These are phyloP conservation scores for Spinus olivaceus DNA, from an alignment of 2,797 vertebrate species.

Conservation along the genomic window DNA sequence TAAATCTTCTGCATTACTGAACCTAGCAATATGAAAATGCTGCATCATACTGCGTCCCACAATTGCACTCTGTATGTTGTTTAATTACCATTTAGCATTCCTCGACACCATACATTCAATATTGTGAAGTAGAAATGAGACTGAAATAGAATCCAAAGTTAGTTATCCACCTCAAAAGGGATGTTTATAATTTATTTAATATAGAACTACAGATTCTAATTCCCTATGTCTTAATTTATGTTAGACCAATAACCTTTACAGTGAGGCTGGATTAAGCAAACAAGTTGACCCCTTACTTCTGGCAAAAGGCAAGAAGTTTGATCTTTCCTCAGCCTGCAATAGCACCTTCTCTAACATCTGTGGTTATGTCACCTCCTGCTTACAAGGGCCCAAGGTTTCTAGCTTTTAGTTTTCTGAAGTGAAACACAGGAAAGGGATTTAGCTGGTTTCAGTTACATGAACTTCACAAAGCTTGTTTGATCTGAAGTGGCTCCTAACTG, in stretches of 20 bases:
- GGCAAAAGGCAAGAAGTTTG: not conserved
- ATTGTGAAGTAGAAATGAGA: not conserved
- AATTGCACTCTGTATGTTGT: not conserved
- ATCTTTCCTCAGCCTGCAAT: not conserved
- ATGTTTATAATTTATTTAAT: not conserved
- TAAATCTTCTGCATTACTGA: not conserved
- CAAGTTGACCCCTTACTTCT: not conserved
- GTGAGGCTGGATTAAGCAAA: not conserved
- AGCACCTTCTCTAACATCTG: not conserved
- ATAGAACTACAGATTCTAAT: not conserved
- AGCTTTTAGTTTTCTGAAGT: not conserved
- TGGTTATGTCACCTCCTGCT: not conserved
- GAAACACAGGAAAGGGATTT: not conserved
- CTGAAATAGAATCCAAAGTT: not conserved
- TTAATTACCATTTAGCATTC: not conserved
- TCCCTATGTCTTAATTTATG: not conserved
- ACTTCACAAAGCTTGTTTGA: not conserved
- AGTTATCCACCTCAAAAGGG: not conserved
- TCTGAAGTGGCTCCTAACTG: not conserved
- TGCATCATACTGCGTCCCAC: not conserved
- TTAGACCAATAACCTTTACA: not conserved
- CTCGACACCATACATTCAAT: not conserved
- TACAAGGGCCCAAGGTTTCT: not conserved
- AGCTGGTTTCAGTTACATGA: not conserved
- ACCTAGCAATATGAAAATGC: conserved; percentile 18